phyloP scores from a whole-genome alignment of 2,113 vertebrate species.

The Oreochromis tanganicae region DNA sequence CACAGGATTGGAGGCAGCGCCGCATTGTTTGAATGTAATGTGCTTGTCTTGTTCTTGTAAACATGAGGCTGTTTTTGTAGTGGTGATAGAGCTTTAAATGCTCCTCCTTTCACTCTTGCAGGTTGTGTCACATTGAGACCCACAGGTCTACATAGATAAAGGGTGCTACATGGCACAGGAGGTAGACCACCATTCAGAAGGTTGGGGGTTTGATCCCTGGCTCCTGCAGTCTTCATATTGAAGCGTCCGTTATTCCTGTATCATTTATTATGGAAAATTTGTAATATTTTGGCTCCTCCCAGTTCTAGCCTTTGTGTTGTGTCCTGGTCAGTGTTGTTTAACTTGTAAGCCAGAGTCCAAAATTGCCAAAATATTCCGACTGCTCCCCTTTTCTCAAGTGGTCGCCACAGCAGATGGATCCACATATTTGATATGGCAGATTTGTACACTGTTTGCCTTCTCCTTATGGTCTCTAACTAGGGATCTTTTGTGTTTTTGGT shows the following conservation, averaged over 20 bases:
- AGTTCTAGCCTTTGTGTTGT: not conserved
- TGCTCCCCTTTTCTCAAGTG: not conserved
- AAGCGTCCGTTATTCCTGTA: not conserved
- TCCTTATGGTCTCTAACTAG: not conserved
- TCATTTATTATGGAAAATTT: not conserved
- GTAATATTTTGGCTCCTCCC: not conserved
- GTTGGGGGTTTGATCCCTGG: not conserved
- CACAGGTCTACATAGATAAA: slow-evolving; percentile 47
- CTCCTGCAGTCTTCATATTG: not conserved
- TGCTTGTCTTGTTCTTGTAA: slow-evolving; percentile 75
- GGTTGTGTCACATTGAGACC: slow-evolving; percentile 44
- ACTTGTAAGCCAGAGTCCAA: not conserved
- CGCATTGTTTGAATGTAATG: slow-evolving; percentile 72
- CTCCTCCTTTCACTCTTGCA: slow-evolving; percentile 31
- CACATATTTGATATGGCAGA: not conserved
- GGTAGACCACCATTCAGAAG: not conserved
- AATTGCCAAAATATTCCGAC: not conserved
- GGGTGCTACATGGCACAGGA: not conserved
- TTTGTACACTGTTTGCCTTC: not conserved
- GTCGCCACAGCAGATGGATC: not conserved
- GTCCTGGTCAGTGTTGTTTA: not conserved
- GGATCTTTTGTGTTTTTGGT: not conserved
- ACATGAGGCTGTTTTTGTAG: slow-evolving; percentile 68
- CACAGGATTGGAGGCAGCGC: slow-evolving; percentile 60
- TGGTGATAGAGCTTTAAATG: slow-evolving; percentile 44